Percentiles rank a stretch among this genome's conserved stretches.
These are phyloP conservation scores for Craterocephalus amniculus DNA, from an alignment of 2,797 vertebrate species.

Conservation along the genomic window DNA sequence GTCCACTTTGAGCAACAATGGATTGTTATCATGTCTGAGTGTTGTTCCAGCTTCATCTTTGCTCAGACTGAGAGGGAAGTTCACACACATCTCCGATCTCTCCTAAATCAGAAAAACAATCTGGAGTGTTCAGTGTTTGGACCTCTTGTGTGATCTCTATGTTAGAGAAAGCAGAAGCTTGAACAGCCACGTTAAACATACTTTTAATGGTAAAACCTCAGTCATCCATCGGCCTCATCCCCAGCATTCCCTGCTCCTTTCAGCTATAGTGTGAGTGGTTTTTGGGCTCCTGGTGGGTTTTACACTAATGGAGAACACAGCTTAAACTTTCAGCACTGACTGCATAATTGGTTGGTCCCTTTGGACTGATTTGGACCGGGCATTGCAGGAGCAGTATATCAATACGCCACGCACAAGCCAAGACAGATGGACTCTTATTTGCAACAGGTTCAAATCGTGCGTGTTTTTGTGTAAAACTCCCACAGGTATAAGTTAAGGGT, in stretches of 20 bases:
- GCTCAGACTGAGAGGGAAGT: constrained; percentile 39
- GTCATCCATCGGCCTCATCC: constrained; percentile 21
- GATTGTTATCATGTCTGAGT: constrained; percentile 32
- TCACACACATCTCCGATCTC: constrained; percentile 44
- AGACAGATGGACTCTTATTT: constrained; percentile 57
- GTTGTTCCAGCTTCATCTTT: constrained; percentile 64
- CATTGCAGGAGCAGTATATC: constrained; percentile 58
- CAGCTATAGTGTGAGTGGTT: constrained; percentile 75
- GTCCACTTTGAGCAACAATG: constrained; percentile 9
- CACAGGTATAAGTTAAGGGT: constrained; percentile 57
- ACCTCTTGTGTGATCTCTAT: constrained; percentile 5
- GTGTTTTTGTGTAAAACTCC: constrained; percentile 54
- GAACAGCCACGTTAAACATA: constrained; percentile 2
- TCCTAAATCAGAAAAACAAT: constrained; percentile 30
- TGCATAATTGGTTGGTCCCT: constrained; percentile 58
- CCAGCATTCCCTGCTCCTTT: constrained; percentile 20
- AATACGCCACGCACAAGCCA: constrained; percentile 47
- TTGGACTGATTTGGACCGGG: constrained; percentile 56
- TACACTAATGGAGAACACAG: constrained; percentile 67
- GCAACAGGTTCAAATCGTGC: constrained; percentile 44
- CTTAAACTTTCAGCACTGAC: constrained; percentile 48
- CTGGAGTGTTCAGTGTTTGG: constrained; percentile 11
- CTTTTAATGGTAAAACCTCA: constrained; percentile 15
- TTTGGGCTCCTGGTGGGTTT: constrained; percentile 80
- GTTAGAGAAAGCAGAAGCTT: background rate